phyloP scores from a whole-genome alignment of 2,113 vertebrate species.

The Pelobates fuscus region DNA sequence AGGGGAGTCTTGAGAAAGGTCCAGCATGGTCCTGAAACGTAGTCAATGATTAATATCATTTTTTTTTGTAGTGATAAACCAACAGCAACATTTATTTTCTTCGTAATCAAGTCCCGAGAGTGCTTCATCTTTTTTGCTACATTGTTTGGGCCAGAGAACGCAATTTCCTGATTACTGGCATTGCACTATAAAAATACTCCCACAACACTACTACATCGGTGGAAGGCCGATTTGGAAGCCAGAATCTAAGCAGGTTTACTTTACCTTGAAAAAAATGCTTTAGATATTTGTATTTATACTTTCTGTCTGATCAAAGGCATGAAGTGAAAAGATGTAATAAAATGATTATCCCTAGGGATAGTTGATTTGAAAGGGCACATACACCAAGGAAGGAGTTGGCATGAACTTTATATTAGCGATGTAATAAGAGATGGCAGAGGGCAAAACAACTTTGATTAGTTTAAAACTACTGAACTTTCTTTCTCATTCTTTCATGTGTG shows the following conservation, averaged over 20 bases:
- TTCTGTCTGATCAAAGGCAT: slow-evolving; percentile 17
- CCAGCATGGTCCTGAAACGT: too few relatives aligned
- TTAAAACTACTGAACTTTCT: not conserved
- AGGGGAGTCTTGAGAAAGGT: too few relatives aligned
- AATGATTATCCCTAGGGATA: slow-evolving; percentile 3
- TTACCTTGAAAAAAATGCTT: slow-evolving; percentile 3
- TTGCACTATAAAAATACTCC: not conserved
- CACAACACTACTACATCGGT: not conserved
- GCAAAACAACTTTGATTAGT: not conserved
- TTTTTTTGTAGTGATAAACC: too few relatives aligned
- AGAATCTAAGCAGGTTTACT: slow-evolving; percentile 17
- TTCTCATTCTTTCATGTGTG: not conserved
- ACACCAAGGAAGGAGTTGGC: slow-evolving; percentile 3
- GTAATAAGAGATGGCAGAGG: slow-evolving; percentile 2
- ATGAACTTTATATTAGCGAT: slow-evolving; percentile 3
- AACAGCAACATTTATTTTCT: too few relatives aligned
- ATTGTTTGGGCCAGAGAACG: too few relatives aligned
- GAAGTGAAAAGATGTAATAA: slow-evolving; percentile 14
- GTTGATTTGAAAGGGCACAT: slow-evolving; percentile 11
- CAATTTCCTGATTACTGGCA: not conserved
- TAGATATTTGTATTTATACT: not conserved
- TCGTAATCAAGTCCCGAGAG: too few relatives aligned
- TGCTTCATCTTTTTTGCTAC: too few relatives aligned
- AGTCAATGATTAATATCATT: too few relatives aligned
- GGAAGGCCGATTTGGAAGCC: slow-evolving; percentile 9